Conservation (phyloP, 1,140 invertebrate species). For the Pectinophora gossypiella region DNA sequence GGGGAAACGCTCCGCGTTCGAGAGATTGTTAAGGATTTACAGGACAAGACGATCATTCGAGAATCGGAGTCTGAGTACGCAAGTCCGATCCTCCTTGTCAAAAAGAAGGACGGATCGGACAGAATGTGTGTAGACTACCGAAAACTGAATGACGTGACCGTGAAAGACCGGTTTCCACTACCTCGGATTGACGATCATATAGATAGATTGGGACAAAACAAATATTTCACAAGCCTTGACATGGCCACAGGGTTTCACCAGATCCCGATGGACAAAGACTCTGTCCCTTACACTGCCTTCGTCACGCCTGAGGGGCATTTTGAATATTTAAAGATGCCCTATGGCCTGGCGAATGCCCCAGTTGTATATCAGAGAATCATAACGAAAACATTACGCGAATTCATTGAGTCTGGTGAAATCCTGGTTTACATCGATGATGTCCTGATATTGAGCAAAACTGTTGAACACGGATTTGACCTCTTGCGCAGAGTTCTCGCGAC, state of each 20-base stretch:
- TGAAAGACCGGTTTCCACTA: not conserved
- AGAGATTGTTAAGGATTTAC: slow-evolving; percentile 4
- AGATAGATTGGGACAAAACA: slow-evolving; percentile 5
- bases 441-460: not conserved
- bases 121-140: too few relatives aligned
- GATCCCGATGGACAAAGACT: too few relatives aligned
- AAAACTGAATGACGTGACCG: not conserved
- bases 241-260: too few relatives aligned
- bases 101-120: too few relatives aligned
- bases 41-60: not conserved
- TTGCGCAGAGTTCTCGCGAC: not conserved
- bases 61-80: slow-evolving; percentile 1
- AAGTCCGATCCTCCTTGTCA: slow-evolving; percentile 10
- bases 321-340: too few relatives aligned
- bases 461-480: not conserved
- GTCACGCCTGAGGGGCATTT: too few relatives aligned
- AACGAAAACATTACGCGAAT: not conserved
- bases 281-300: too few relatives aligned
- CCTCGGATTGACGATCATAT: slow-evolving; percentile 1
- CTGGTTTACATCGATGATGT: slow-evolving; percentile 6
- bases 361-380: slow-evolving; percentile 7
- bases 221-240: slow-evolving; percentile 11
- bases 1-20: slow-evolving; percentile 19
- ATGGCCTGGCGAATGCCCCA: slow-evolving; percentile 6
- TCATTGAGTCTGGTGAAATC: not conserved